phyloP scores from a whole-genome alignment of 1,140 invertebrate genomes.

The Trachelipus rathkii region DNA sequence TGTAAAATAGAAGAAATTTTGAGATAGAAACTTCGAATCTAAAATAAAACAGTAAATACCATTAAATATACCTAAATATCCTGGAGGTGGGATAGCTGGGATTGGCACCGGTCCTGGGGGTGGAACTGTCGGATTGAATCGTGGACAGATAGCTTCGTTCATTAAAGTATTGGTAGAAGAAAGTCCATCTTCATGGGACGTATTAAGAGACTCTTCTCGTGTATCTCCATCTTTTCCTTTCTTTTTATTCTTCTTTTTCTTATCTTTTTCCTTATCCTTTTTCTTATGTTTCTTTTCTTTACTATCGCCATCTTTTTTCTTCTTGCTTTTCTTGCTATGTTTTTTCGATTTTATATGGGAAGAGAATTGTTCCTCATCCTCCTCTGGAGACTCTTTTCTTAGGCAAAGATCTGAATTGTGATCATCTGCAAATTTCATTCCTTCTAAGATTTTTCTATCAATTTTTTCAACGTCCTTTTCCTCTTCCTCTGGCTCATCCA shows the following conservation, averaged over 20 bases:
- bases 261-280: not conserved
- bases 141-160: not conserved
- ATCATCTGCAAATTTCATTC: not conserved
- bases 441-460: not conserved
- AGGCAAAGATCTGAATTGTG: too few relatives aligned
- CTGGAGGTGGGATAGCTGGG: not conserved
- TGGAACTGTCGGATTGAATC: not conserved
- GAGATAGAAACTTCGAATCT: too few relatives aligned
- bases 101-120: not conserved
- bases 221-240: not conserved
- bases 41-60: not conserved
- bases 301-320: not conserved
- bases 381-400: not conserved
- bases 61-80: not conserved
- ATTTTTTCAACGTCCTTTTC: not conserved
- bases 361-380: not conserved
- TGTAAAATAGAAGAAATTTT: too few relatives aligned
- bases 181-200: not conserved
- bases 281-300: conserved; percentile 7
- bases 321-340: not conserved
- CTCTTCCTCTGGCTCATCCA: not conserved
- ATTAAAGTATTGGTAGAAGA: not conserved
- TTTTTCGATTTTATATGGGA: not conserved
- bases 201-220: not conserved
- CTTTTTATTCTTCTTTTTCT: not conserved